These are phyloP conservation scores for Scalopus aquaticus DNA, from an alignment of 2,113 vertebrate genomes.

Conservation along the genomic window DNA sequence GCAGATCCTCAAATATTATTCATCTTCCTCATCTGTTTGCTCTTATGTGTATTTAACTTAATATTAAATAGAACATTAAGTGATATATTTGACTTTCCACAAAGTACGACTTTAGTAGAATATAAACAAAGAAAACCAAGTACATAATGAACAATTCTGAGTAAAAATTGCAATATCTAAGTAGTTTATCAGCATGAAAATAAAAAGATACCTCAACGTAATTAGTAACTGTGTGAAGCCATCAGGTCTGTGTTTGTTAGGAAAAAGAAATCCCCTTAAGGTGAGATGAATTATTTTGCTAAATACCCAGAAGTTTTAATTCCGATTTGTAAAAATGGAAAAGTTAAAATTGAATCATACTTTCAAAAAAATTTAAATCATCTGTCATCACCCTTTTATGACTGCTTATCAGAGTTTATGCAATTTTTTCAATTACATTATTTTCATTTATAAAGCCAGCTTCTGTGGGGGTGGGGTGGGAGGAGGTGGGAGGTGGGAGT, in stretches of 20 bases:
- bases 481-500: not conserved
- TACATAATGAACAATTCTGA: not conserved
- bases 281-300: slow-evolving; percentile 23
- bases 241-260: slow-evolving; percentile 1
- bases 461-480: not conserved
- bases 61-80: slow-evolving; percentile 38
- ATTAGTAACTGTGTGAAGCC: not conserved
- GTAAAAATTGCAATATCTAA: not conserved
- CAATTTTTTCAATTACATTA: slow-evolving; percentile 92
- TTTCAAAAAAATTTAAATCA: slow-evolving; percentile 83
- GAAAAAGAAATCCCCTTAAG: slow-evolving; percentile 52
- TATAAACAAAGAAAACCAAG: slow-evolving; percentile 54
- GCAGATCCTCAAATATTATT: not conserved
- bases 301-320: slow-evolving; percentile 55
- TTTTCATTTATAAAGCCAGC: slow-evolving; percentile 89
- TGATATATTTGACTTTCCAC: slow-evolving; percentile 41
- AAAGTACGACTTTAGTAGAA: not conserved
- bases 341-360: slow-evolving; percentile 77
- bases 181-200: slow-evolving; percentile 29
- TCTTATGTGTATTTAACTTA: slow-evolving; percentile 11
- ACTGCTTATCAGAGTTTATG: slow-evolving; percentile 90
- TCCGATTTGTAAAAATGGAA: slow-evolving; percentile 56
- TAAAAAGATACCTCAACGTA: slow-evolving; percentile 17
- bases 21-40: slow-evolving; percentile 37
- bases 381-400: slow-evolving; percentile 87